Evolutionary conservation across 2,888 invertebrate genomes (phyloP).

Genomic region (Drosophila mulleri): DNA sequence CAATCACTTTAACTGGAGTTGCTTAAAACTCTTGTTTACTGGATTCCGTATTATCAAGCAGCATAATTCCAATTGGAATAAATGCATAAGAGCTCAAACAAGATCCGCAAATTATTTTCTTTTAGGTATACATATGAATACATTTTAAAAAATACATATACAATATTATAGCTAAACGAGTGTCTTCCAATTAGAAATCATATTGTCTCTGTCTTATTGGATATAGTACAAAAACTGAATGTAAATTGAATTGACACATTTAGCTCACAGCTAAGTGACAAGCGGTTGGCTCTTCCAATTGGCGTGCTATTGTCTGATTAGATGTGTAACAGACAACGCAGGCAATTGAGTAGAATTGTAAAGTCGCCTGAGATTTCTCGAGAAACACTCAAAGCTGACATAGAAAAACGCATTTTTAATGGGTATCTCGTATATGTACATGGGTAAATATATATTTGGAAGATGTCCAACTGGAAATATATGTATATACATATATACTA

Average conservation of each 20-base stretch:
- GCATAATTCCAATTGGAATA: no score
- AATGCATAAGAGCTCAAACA: not conserved
- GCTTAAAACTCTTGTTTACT: no score
- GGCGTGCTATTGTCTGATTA: conserved; percentile 1
- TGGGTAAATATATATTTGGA: no score
- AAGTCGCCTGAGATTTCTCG: not conserved
- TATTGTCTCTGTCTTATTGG: not conserved
- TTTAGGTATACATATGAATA: no score
- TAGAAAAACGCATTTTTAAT: conserved; percentile 1
- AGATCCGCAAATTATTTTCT: no score
- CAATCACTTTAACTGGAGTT: no score
- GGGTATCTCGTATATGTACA: no score
- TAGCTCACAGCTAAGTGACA: conserved; percentile 1
- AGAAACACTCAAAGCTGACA: conserved; percentile 1
- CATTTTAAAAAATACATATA: no score
- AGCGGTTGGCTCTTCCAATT: conserved; percentile 3
- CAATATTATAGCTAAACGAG: no score
- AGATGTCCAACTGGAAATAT: no score
- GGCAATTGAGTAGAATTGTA: conserved; percentile 7
- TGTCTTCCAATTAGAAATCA: not conserved
- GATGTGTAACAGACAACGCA: not conserved
- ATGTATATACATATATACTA: not conserved
- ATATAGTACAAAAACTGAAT: not conserved
- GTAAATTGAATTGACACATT: conserved; percentile 13
- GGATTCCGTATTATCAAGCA: no score